Evolutionary conservation across 2,797 vertebrate species (phyloP), one percentile per base, ranked within the genome.

Genomic region (Iguana delicatissima): DNA sequence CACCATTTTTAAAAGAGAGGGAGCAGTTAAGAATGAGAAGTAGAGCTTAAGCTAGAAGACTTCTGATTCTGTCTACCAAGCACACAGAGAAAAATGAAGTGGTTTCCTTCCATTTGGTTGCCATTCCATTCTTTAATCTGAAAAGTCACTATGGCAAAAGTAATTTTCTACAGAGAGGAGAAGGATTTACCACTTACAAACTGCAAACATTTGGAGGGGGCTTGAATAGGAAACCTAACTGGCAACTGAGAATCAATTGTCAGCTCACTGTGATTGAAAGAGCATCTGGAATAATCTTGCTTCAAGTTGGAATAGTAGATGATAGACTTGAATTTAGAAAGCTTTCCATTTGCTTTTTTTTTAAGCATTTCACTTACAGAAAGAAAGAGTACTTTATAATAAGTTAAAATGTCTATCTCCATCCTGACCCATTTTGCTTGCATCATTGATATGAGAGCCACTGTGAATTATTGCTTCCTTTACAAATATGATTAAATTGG

Each of bases 191-290:
- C 74, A 77, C 38, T 77, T 20, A 42, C 74, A 24, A 22, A 42
- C 74, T 77, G 74, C 20, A 35, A 91, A 9, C 76, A 90, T 72
- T 79, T 86, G 73, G 80, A 91, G 0, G 73, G 57, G 89, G 80
- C 94, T 89, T 92, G 85, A 92, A 86, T 74, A 79, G 85, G 69
- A 81, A 87, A 32, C 80, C 8, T 0, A 88, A 79, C 80, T 74
- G 92, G 82, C 89, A 91, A 69, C 46, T 84, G 67, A 79, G 79
- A 89, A 84, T 62, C 64, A 92, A 77, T 72, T 93, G 62, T 89
- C 85, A 91, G 73, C 85, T 91, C 57, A 29, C 67, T 35, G 85
- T 87, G 89, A 94, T 91, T 92, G 85, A 57, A 91, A 62, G 82
- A 86, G 85, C 74, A 92, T 90, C 73, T 4, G 0, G 82, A 46